Base-by-base conservation (phyloP, 2,888 invertebrate genomes). In the Coremacera marginata region DNA sequence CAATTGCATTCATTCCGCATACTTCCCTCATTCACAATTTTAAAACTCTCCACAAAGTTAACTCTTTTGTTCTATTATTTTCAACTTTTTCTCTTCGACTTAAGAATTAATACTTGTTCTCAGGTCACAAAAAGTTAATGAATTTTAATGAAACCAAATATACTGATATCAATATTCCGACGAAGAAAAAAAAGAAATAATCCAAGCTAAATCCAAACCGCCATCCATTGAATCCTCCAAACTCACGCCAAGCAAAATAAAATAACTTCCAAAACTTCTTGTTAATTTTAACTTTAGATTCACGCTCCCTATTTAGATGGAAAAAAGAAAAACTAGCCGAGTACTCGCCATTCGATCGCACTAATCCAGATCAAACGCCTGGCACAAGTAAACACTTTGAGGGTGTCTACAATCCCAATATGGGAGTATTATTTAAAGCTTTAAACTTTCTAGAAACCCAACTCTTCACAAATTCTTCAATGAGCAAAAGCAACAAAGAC, bases 371-470 rank as follows among this genome's bases (percentile, higher is more conserved):
- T 80, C 85, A 84, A 74, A 80, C 82, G 37, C 75, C 82, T 31
- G 76, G 68, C 52, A 75, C 82, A 3, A 78, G 80, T 16, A 74
- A 81, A 70, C 49, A 78, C 1, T 82, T 79, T 72, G 78, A 82
- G 14, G 86, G 88, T 76, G 81, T 82, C 52, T 89, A 88, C 79
- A 83, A 89, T 81, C 86, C 88, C 3, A 78, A 81, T 16, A 82
- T 84, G 63, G 87, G 89, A 70, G 77, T 88, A 77, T 81, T 89
- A n/a, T 88, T 87, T 80, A 84, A 84, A 75, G 88, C 89, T 14
- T 83, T 89, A 63, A 84, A 89, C 81, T 86, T 85, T 80, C 83
- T 89, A 76, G 86, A 89, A 84, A 88, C 86, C 22, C 82, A 87
- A 81, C 83, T 89, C 55, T 88, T 89, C 77, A 79, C 52, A 31